Conservation (phyloP, 2,888 invertebrate species). For the Drosophila nr. fundita region DNA sequence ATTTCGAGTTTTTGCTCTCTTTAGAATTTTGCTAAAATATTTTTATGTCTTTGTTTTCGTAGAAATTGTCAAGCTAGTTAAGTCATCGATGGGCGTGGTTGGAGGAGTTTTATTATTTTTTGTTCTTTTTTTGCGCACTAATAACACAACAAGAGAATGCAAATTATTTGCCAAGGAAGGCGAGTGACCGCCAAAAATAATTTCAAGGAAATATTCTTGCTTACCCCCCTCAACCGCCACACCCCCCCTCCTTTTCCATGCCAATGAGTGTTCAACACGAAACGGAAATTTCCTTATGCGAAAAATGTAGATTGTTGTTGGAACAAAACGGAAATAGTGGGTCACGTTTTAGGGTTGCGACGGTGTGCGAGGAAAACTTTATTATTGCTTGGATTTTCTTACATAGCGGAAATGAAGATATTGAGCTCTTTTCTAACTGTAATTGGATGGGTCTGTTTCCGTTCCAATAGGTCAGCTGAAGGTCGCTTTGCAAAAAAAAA, state of each 20-base stretch:
- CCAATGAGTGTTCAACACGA: constrained; percentile 16
- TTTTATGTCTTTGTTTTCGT: constrained; percentile 26
- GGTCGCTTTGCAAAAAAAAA: constrained; percentile 10
- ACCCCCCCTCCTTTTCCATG: background rate
- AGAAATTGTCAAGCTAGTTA: background rate
- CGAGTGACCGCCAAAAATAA: constrained; percentile 34
- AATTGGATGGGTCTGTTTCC: background rate
- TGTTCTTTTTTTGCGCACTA: constrained; percentile 8
- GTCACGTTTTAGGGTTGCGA: constrained; percentile 33
- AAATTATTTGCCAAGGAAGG: constrained; percentile 18
- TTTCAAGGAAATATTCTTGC: constrained; percentile 44
- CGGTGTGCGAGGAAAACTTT: constrained; percentile 17
- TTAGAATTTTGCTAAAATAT: constrained; percentile 5
- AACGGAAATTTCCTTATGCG: constrained; percentile 35
- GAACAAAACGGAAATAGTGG: constrained; percentile 38
- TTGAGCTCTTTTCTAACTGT: constrained; percentile 10
- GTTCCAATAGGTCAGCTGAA: constrained; percentile 19
- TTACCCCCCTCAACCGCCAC: background rate
- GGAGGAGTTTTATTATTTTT: constrained; percentile 2
- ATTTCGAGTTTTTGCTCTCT: background rate
- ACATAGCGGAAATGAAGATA: constrained; percentile 33
- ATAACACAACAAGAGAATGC: background rate
- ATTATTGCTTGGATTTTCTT: background rate
- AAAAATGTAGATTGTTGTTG: constrained; percentile 8
- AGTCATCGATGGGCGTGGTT: background rate